Evolutionary conservation across 2,113 vertebrate species (phyloP), one percentile per base, ranked within the genome.

Genomic region (Amphiprion ocellaris): DNA sequence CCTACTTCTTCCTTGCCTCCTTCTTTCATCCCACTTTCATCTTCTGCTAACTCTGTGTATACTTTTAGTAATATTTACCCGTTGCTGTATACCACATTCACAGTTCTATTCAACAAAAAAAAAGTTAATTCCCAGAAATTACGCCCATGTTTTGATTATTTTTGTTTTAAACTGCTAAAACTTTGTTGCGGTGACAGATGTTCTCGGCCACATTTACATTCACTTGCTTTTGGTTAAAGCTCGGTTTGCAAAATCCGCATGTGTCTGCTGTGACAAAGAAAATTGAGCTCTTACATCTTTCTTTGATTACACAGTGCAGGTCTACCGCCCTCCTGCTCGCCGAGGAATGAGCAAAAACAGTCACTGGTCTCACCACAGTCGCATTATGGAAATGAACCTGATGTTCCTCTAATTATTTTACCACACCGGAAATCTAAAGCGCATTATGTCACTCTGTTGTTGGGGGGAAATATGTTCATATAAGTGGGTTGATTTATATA

Each of bases 231-330:
- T 44, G 46, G 11, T 44, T 44, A 62, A 63, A 55, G 26, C 56
- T 63, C 17, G 24, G 54, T 46, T 37, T 5, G 52, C 19, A 67
- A 66, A 62, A 46, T 23, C 17, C 24, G 28, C 59, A 50, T 37
- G 1, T 37, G 39, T 70, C 28, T 44, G 52, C 75, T 52, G 58
- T 33, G 55, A 77, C 58, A 61, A 62, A 55, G 30, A 58, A 79
- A 82, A 85, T 64, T n/a, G 85, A 69, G 52, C 64, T 41, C 63
- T 65, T 69, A 30, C 73, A 64, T 74, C 67, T 84, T 78, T 70
- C 62, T 86, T 52, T 82, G 64, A 78, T 86, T 74, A 82, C 54
- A 79, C 16, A 47, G 41, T 49, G 2, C 73, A 56, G 52, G 33
- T 77, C 71, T 64, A 65, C 59, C 1, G 63, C 68, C 33, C 33